Percentiles rank a stretch among this genome's conserved stretches.
phyloP scores from a whole-genome alignment of 2,888 invertebrate genomes.

The Zaprionus obscuricornis region DNA sequence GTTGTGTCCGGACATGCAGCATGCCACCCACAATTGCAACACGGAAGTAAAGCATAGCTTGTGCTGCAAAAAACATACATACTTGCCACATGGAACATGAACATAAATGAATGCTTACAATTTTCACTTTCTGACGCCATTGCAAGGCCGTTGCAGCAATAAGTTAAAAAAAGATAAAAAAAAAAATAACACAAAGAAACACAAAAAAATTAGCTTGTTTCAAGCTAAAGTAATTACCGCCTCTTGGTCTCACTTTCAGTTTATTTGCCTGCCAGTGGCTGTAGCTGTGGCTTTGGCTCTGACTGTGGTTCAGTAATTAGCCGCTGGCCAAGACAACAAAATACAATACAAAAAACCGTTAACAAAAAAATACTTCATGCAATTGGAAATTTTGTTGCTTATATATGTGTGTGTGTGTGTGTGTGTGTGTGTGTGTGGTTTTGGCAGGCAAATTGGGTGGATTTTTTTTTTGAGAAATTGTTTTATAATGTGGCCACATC shows the following conservation, averaged over 20 bases:
- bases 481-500: constrained; percentile 70
- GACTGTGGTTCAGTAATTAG: constrained; percentile 63
- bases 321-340: constrained; percentile 41
- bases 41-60: constrained; percentile 45
- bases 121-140: constrained; percentile 48
- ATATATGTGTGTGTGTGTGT: constrained; percentile 11
- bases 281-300: too few relatives aligned
- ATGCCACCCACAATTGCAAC: constrained; percentile 64
- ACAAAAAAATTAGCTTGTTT: constrained; percentile 19
- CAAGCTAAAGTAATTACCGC: constrained; percentile 61
- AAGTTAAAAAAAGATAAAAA: constrained; percentile 3
- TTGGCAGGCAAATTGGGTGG: constrained; percentile 68
- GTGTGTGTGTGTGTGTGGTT: constrained; percentile 31
- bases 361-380: constrained; percentile 60
- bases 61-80: constrained; percentile 3
- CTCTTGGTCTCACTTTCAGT: constrained; percentile 64
- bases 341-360: constrained; percentile 34
- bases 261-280: too few relatives aligned
- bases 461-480: constrained; percentile 63
- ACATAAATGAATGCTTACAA: constrained; percentile 30
- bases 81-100: constrained; percentile 36
- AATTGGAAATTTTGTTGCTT: constrained; percentile 50
- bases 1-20: constrained; percentile 34
- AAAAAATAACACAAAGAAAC: not conserved
- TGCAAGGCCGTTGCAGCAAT: constrained; percentile 44